These are phyloP conservation scores for Penaeus monodon DNA, from an alignment of 2,888 invertebrate species.

Conservation along the genomic window DNA sequence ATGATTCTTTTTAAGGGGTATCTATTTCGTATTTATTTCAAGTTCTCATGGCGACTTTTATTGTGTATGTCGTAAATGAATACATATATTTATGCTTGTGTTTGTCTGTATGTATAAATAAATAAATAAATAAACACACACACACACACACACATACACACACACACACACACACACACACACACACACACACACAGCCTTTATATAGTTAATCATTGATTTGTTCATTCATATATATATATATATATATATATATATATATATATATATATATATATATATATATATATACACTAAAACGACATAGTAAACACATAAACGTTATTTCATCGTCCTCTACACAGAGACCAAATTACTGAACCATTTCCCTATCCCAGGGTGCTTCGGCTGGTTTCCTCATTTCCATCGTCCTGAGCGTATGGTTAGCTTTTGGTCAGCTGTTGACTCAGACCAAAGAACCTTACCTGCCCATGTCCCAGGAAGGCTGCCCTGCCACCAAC, in stretches of 20 bases:
- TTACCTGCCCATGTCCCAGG: constrained; percentile 54
- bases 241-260: constrained; percentile 11
- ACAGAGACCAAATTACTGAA: too few relatives aligned
- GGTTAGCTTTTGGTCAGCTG: constrained; percentile 55
- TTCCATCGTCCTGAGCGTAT: constrained; percentile 49
- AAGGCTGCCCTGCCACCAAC: constrained; percentile 35
- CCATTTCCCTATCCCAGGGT: constrained; percentile 25
- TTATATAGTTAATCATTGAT: neutral
- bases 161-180: neutral
- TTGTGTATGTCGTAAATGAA: neutral
- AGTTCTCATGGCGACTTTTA: too few relatives aligned
- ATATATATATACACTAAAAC: neutral
- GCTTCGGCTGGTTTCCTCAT: constrained; percentile 52
- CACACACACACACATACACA: neutral
- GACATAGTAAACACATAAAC: neutral
- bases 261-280: constrained; percentile 18
- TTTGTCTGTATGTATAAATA: neutral
- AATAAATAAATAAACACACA: neutral
- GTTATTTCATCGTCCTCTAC: too few relatives aligned
- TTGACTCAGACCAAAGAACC: constrained; percentile 36
- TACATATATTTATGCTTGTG: constrained; percentile 24
- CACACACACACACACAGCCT: neutral
- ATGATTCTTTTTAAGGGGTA: too few relatives aligned
- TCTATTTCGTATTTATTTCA: too few relatives aligned
- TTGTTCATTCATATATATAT: neutral